Evolutionary conservation across 2,888 invertebrate species (phyloP), one percentile per base, ranked within the genome.

Genomic region (Perizoma affinitatum): DNA sequence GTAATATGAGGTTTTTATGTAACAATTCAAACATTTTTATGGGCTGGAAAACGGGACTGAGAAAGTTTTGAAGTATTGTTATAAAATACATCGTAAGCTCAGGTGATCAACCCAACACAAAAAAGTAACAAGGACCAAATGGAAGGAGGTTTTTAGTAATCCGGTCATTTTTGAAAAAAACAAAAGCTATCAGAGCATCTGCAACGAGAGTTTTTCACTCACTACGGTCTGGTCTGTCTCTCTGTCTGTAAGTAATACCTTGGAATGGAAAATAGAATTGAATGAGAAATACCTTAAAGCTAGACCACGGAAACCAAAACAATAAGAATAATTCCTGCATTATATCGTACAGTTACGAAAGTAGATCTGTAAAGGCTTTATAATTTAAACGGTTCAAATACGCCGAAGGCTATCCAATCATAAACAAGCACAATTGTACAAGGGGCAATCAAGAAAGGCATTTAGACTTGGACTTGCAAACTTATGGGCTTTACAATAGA

Each of bases 401-500:
- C 44, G 61, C 61, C 61, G 53, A 42, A 36, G 61, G 61, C 61
- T 57, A 52, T 41, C 61, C 61, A 57, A 61, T 61, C 61, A 61
- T 61, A 57, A 50, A 57, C 53, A 35, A 54, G 57, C 48, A 33
- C 54, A 50, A 53, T 60, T 40, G 47, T 36, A 54, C 57, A 5
- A 38, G 57, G 5, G 35, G 50, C 61, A 61, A 61, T 61, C 61
- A 61, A n/a, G 49, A 45, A 49, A 61, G 51, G 51, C 48, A 56
- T 53, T 56, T 48, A 34, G 48, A 55, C 38, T n/a, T n/a, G 10
- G 10, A 54, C 48, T 48, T 46, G 11, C 48, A 42, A 47, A 55
- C 54, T 6, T 36, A 53, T 36, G 7, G 38, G 38, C 54, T 9
- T 46, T 54, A 40, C 45, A 46, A 22, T 22, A 43, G 44, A 36